Evolutionary conservation across 1,140 invertebrate genomes (phyloP).

Genomic region (Trachymyrmex cornetzi): DNA sequence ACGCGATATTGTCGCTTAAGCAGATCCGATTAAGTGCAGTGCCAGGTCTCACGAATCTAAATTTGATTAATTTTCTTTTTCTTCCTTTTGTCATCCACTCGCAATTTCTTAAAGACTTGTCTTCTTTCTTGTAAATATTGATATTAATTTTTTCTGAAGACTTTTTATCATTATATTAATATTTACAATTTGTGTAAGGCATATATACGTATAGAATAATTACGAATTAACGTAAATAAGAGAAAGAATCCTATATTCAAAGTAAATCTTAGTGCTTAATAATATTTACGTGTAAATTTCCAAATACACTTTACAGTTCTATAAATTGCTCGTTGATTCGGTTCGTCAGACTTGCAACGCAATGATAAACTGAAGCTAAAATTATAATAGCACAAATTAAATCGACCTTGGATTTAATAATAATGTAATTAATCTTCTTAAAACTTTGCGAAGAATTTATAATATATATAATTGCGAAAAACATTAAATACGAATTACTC

Average conservation of each 20-base stretch:
- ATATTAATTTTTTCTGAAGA: neutral
- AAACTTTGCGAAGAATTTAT: too few relatives aligned
- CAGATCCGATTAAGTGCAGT: conserved; percentile 28
- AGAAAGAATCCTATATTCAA: too few relatives aligned
- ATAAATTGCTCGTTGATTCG: too few relatives aligned
- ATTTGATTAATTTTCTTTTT: conserved; percentile 28
- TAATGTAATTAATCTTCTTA: too few relatives aligned
- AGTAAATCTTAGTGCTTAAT: too few relatives aligned
- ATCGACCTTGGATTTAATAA: too few relatives aligned
- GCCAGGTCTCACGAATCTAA: neutral
- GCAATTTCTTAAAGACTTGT: neutral
- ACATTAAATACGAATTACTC: neutral
- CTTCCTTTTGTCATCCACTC: neutral
- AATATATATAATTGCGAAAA: too few relatives aligned
- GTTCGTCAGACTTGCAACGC: too few relatives aligned
- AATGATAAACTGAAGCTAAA: too few relatives aligned
- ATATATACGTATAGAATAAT: neutral
- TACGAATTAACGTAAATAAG: neutral
- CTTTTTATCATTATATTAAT: neutral
- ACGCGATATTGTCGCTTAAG: conserved; percentile 38
- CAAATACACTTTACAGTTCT: too few relatives aligned
- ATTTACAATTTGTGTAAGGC: neutral
- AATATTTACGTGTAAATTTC: too few relatives aligned
- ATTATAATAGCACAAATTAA: too few relatives aligned
- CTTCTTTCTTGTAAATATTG: neutral